Base-by-base conservation (phyloP, 2,797 vertebrate genomes). In the Coranthus polyacanthus region DNA sequence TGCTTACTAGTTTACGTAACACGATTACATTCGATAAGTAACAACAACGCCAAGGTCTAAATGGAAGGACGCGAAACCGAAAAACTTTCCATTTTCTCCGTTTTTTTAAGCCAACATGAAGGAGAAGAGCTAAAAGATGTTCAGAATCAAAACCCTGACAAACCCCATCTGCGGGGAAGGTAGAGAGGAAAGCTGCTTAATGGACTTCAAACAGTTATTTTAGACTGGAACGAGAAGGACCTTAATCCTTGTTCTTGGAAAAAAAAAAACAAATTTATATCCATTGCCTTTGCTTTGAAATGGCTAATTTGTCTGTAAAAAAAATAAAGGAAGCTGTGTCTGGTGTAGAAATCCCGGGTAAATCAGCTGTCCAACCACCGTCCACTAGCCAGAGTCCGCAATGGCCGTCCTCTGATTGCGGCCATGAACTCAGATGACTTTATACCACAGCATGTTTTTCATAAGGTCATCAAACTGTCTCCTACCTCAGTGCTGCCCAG, bases 401-500 rank as follows among this genome's bases (percentile, higher is more conserved):
- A n/a, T 24, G 32, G 3, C 12, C 21, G 10, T 5, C 12, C 20
- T 13, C 15, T 41, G 13, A 29, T 24, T 36, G 15, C 16, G 29
- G 29, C 37, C 39, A 52, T 29, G 17, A 20, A 37, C 18, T 21
- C 26, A 8, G 2, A 1, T 38, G 12, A 39, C 5, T n/a, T 24
- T n/a, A 6, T 41, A 12, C 6, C 6, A 21, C 29, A 15, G 4
- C 12, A 8, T 26, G 15, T 67, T 20, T 50, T 24, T 0, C 5
- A 42, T 0, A 2, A 45, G 11, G 11, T 54, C 44, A 45, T n/a
- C 34, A 45, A 38, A 56, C 39, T 34, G 34, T 46, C 11, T 6
- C 87, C 78, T 84, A 89, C 85, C 88, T 75, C 7, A 3, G 17
- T 12, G 34, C 12, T 42, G 76, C 22, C 38, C 62, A 68, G 44